Base-by-base conservation (phyloP, 1,140 invertebrate species). In the Drosophila carrolli region DNA sequence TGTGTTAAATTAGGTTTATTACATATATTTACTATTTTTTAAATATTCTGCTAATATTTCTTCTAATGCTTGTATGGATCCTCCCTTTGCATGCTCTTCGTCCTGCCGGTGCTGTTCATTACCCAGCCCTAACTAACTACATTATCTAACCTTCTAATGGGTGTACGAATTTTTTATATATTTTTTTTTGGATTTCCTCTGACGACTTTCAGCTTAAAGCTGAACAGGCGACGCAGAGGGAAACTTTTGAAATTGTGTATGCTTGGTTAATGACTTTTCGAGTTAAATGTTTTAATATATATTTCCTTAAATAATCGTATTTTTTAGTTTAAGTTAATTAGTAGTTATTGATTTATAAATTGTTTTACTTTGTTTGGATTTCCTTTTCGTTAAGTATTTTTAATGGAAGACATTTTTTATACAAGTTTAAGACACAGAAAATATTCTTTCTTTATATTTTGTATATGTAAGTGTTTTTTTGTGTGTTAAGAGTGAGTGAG, bases 401-500 rank as follows among this genome's bases (percentile, higher is more conserved):
- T 91, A 91, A 91, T 91, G 90, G 90, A 91, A 91, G 90, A 91
- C 90, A 91, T 91, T 91, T 88, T 91, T 91, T 91, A 91, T 91
- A 91, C 90, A 91, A 91, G 90, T 91, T 91, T 91, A 91, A 91
- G 90, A 91, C 90, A 91, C 90, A 91, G 90, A 91, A 91, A 91
- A 91, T 91, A 86, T 91, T 91, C 78, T 90, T 81, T 74, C 41
- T 88, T 78, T 75, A 63, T 81, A 79, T 90, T 63, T 79, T 78
- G 53, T 62, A 50, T 75, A 58, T 54, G 32, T 72, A 53, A 35
- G 65, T 67, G 56, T 70, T 35, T 54, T 59, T 27, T 54, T 53
- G 51, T 51, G 65, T 81, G 65, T 81, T 44, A 58, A 51, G 32
- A 55, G 23, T 66, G 55, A 55, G 2, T 38, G 5, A 63, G 53